These are phyloP conservation scores for Scomberomorus guttatus DNA, from an alignment of 2,797 vertebrate species.

Conservation along the genomic window DNA sequence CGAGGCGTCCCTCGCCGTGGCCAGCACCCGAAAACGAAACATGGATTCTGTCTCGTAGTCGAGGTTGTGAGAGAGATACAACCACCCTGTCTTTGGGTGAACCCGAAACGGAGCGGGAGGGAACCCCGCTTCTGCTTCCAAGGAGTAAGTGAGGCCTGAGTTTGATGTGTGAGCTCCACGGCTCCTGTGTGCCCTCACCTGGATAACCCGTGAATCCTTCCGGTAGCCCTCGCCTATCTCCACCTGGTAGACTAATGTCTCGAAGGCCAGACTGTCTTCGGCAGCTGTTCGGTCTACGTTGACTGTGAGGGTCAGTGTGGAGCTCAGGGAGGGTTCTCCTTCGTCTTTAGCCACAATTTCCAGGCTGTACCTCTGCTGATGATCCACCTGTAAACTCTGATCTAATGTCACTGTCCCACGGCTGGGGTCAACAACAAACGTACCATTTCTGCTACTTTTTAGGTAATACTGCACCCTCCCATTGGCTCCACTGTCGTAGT, in stretches of 20 bases:
- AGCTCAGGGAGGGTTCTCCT: conserved; percentile 85
- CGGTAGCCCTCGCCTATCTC: conserved; percentile 90
- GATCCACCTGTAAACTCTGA: conserved; percentile 69
- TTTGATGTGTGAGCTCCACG: conserved; percentile 37
- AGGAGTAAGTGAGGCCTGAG: conserved; percentile 78
- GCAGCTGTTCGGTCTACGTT: conserved; percentile 77
- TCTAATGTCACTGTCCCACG: conserved; percentile 88
- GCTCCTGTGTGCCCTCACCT: conserved; percentile 84
- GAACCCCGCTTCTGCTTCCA: conserved; percentile 80
- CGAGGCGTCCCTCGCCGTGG: conserved; percentile 61
- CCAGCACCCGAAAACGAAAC: conserved; percentile 86
- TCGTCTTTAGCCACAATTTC: conserved; percentile 88
- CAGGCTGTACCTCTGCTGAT: conserved; percentile 75
- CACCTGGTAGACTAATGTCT: conserved; percentile 90
- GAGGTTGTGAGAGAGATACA: conserved; percentile 87
- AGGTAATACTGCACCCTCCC: conserved; percentile 88
- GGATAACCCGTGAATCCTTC: conserved; percentile 85
- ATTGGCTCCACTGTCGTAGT: conserved; percentile 89
- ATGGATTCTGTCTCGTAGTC: conserved; percentile 87
- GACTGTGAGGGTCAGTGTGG: conserved; percentile 83
- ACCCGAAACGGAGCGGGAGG: conserved; percentile 85
- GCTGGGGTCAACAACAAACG: conserved; percentile 85
- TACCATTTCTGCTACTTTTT: conserved; percentile 57
- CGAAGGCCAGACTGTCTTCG: conserved; percentile 86
- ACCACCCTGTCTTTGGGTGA: conserved; percentile 87